A percentile compares a stretch with the other conserved stretches of the same genome.
Conservation (phyloP, 2,797 vertebrate genomes). For the Semaprochilodus insignis region DNA sequence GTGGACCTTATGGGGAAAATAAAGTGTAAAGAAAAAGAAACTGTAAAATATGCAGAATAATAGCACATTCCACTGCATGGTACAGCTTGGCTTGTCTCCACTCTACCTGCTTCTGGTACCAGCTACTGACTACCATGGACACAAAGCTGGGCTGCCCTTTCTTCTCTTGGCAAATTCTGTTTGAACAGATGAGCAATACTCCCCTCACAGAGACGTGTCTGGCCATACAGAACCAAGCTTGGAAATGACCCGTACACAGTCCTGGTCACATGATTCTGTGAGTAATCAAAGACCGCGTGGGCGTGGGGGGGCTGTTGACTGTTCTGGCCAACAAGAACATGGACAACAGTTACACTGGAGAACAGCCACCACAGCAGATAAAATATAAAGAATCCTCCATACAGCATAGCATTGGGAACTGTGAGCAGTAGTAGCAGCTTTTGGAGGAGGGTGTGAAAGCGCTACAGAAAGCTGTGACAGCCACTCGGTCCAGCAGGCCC, state of each 20-base stretch:
- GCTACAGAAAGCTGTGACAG: constrained; percentile 44
- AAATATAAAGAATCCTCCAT: not conserved
- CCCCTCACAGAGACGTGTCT: constrained; percentile 9
- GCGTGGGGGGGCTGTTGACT: not conserved
- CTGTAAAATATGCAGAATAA: too few relatives aligned
- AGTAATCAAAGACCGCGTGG: constrained; percentile 17
- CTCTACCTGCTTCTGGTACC: too few relatives aligned
- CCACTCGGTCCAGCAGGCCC: constrained; percentile 15
- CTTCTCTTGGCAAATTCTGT: not conserved
- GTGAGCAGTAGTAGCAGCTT: constrained; percentile 48
- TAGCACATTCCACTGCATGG: too few relatives aligned
- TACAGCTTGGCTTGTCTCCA: too few relatives aligned
- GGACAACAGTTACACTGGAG: constrained; percentile 1
- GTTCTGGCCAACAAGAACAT: not conserved
- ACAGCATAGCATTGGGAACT: not conserved
- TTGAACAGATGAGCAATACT: constrained; percentile 29
- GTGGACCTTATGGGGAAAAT: too few relatives aligned
- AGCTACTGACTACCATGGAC: not conserved
- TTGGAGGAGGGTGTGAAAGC: constrained; percentile 46
- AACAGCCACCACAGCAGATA: not conserved
- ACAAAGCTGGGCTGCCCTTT: not conserved
- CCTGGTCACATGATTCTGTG: not conserved
- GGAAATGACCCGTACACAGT: not conserved
- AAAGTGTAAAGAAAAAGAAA: too few relatives aligned
- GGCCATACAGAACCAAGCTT: not conserved